Percentiles rank a stretch among this genome's conserved stretches.
Conservation (phyloP, 2,113 vertebrate species). For the Toxostoma redivivum region DNA sequence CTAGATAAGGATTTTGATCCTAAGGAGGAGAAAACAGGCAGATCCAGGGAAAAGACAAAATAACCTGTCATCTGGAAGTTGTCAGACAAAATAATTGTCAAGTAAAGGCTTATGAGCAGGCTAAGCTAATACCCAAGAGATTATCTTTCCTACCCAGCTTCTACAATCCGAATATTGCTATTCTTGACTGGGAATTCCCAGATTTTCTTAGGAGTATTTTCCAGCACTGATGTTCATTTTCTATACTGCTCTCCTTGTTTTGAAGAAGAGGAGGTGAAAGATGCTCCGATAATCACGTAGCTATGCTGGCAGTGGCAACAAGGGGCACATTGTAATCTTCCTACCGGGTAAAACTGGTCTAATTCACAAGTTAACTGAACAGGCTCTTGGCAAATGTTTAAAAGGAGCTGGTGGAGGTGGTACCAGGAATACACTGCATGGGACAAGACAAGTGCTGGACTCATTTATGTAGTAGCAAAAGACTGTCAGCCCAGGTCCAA, state of each 20-base stretch:
- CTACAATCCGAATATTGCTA: neutral
- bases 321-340: neutral
- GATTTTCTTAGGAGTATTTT: neutral
- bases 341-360: neutral
- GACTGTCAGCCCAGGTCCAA: too few species aligned
- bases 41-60: neutral
- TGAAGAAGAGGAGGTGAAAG: neutral
- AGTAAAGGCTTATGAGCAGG: neutral
- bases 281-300: neutral
- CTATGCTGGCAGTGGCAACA: neutral
- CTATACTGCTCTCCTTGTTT: neutral
- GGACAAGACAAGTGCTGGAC: neutral
- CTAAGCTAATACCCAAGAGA: neutral
- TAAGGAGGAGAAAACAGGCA: neutral
- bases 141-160: neutral
- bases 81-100: neutral
- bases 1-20: neutral
- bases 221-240: neutral
- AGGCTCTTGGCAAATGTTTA: neutral
- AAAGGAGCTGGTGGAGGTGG: neutral
- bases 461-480: neutral
- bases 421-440: neutral
- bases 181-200: neutral
- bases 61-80: neutral
- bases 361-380: neutral